A percentile compares a stretch with the other conserved stretches of the same genome.
Evolutionary conservation across 37 sponge, comb jelly and placozoan genomes (phyloP).

Genomic region (Hexactinellida sp.): DNA sequence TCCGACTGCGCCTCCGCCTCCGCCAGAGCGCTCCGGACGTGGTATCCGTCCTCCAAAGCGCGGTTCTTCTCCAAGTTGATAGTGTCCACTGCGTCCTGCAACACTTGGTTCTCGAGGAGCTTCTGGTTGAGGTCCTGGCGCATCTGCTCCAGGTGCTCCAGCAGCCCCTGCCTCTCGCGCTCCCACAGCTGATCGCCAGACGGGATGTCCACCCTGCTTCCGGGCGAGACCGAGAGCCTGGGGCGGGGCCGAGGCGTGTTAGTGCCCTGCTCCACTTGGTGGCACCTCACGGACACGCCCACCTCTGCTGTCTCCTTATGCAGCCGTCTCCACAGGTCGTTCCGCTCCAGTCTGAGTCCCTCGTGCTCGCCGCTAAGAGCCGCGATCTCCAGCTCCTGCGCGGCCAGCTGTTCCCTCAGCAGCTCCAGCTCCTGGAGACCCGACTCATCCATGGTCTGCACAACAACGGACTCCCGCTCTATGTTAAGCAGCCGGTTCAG

Average conservation of each 20-base stretch:
- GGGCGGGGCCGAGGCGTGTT: not conserved
- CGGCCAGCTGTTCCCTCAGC: not conserved
- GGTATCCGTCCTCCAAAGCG: not conserved
- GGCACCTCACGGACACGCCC: not conserved
- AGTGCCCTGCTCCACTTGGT: not conserved
- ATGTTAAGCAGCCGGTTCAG: not conserved
- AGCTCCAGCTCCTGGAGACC: not conserved
- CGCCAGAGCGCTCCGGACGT: not conserved
- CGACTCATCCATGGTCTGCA: not conserved
- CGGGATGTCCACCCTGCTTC: not conserved
- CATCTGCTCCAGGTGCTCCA: not conserved
- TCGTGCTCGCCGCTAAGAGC: not conserved
- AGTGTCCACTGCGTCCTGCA: not conserved
- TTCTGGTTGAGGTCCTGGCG: not conserved
- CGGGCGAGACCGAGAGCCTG: not conserved
- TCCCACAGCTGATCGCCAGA: not conserved
- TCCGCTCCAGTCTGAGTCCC: not conserved
- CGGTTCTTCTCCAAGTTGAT: not conserved
- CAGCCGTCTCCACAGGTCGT: not conserved
- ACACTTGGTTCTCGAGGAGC: not conserved
- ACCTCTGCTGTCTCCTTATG: slow-evolving; percentile 5
- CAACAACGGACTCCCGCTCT: not conserved
- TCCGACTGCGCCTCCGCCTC: not conserved
- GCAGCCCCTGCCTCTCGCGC: not conserved
- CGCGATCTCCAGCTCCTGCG: not conserved